Evolutionary conservation across 2,888 invertebrate species (phyloP).

Genomic region (Drosophila helvetica): DNA sequence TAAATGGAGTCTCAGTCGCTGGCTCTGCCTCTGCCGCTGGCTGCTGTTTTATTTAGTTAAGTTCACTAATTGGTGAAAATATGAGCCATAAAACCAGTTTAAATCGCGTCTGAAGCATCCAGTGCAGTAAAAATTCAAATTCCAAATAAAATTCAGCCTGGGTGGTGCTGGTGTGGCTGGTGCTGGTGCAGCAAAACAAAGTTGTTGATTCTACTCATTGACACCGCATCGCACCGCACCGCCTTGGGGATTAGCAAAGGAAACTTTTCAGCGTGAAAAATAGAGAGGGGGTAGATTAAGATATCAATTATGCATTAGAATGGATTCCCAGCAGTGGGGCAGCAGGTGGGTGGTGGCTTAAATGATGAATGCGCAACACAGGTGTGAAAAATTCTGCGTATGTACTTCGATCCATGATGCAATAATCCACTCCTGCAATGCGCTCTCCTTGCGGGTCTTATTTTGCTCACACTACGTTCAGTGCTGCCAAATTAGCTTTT

Average conservation of each 20-base stretch:
- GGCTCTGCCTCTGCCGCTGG: conserved; percentile 8
- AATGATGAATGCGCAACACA: too few relatives aligned
- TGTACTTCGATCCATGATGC: too few relatives aligned
- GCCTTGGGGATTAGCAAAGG: conserved; percentile 28
- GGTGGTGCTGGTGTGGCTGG: background rate
- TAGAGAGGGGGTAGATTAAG: background rate
- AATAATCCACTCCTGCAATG: too few relatives aligned
- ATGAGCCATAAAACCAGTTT: conserved; percentile 41
- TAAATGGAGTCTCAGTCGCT: conserved; percentile 14
- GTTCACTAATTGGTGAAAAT: conserved; percentile 43
- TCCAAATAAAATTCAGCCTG: background rate
- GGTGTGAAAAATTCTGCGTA: too few relatives aligned
- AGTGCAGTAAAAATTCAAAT: conserved; percentile 27
- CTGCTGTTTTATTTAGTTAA: conserved; percentile 4
- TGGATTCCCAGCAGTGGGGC: too few relatives aligned
- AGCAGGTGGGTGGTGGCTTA: too few relatives aligned
- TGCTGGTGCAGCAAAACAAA: conserved; percentile 25
- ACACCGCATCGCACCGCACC: conserved; percentile 7
- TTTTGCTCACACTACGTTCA: too few relatives aligned
- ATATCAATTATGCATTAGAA: background rate
- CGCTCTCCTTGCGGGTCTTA: too few relatives aligned
- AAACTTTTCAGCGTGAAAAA: conserved; percentile 28
- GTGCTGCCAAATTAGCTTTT: too few relatives aligned
- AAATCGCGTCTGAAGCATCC: conserved; percentile 27
- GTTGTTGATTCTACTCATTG: conserved; percentile 25